Percentiles rank a stretch among this genome's conserved stretches.
These are phyloP conservation scores for Echinarachnius parma DNA, from an alignment of 53 echinoderm and acorn worm species.

Conservation along the genomic window DNA sequence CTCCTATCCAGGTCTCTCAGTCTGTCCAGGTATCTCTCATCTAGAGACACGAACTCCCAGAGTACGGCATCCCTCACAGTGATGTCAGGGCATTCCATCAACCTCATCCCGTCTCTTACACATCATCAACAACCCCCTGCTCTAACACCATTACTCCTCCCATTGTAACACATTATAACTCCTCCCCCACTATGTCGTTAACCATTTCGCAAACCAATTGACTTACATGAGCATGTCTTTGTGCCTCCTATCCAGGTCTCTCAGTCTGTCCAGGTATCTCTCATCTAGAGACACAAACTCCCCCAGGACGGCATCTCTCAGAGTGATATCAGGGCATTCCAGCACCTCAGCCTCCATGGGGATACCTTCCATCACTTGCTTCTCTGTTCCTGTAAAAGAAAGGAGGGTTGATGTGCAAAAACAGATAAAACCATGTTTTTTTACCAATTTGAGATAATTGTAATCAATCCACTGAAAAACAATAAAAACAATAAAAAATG, in stretches of 20 bases:
- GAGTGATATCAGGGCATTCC: slow-evolving; percentile 67
- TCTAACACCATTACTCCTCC: too few relatives aligned
- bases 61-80: slow-evolving; percentile 64
- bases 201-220: too few relatives aligned
- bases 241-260: slow-evolving; percentile 78
- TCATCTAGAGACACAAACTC: slow-evolving; percentile 80
- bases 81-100: slow-evolving; percentile 71
- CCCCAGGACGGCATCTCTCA: slow-evolving; percentile 60
- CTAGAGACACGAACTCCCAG: slow-evolving; percentile 66
- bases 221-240: slow-evolving; percentile 58
- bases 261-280: slow-evolving; percentile 57
- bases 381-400: slow-evolving; percentile 50
- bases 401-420: neutral
- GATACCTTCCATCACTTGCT: slow-evolving; percentile 82
- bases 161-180: slow-evolving; percentile 71
- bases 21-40: slow-evolving; percentile 62
- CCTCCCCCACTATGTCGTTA: slow-evolving; percentile 62
- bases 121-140: too few relatives aligned
- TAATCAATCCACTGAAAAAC: too few relatives aligned
- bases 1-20: slow-evolving; percentile 74
- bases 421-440: too few relatives aligned
- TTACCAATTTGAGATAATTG: too few relatives aligned
- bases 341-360: slow-evolving; percentile 72
- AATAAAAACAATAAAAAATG: too few relatives aligned
- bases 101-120: too few relatives aligned